Evolutionary conservation across 2,888 invertebrate genomes (phyloP), one percentile per base, ranked within the genome.

Genomic region (Drosophila merina): DNA sequence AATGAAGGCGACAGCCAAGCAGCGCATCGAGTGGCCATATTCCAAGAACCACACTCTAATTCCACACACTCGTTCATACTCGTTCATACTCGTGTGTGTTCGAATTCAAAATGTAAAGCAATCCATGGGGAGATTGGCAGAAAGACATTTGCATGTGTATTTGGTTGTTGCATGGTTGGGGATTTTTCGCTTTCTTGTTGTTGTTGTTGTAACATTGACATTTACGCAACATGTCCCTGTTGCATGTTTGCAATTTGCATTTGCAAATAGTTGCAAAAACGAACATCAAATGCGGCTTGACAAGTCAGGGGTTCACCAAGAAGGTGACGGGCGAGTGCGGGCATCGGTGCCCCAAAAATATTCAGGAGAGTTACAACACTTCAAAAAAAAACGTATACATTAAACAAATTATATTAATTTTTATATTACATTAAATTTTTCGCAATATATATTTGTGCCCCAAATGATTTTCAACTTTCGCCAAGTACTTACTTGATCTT

Each of bases 171-270:
- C 28, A 49, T 54, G 33, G 30, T 44, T 48, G 31, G 60, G 40
- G 31, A 26, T 56, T 6, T 6, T 28, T 28, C 28, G 6, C 28
- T 33, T n/a, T 20, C 20, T 36, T 12, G 2, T 56, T 30, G 49
- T 42, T 20, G 38, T 55, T 68, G 50, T 69, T 72, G 67, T 57
- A 68, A 58, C 86, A 85, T 82, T 83, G 83, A 86, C 86, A 88
- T 87, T 88, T 84, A 86, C 84, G 88, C 84, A 84, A 88, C 88
- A 88, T 88, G 86, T 88, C 84, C 86, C 88, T 85, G 84, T 85
- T 88, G 84, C 85, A 88, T 88, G 85, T 86, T 86, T 75, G 85
- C 85, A 88, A 81, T 83, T 86, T 88, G 87, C 85, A 84, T 85
- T 86, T 86, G 87, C 87, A 88, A 85, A 84, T 88, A 83, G 86